These are phyloP conservation scores for Drosophila triauraria DNA, from an alignment of 1,140 invertebrate genomes.

Conservation along the genomic window DNA sequence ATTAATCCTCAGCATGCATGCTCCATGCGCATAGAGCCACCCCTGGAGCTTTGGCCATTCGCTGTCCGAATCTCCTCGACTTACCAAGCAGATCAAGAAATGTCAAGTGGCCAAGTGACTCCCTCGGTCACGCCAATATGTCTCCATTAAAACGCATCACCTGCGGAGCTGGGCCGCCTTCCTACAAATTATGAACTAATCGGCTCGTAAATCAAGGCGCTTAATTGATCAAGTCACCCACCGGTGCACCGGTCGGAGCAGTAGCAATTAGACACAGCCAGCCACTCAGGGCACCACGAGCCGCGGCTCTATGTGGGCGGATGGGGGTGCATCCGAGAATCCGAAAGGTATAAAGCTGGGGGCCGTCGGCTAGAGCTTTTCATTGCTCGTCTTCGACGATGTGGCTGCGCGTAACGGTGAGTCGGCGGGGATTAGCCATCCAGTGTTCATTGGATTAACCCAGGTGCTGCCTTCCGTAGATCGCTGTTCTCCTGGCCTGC, in stretches of 20 bases:
- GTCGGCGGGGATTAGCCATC: conserved; percentile 6
- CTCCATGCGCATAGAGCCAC: background rate
- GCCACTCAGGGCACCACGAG: conserved; percentile 3
- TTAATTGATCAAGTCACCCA: conserved; percentile 74
- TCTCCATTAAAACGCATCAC: conserved; percentile 37
- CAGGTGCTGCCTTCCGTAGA: conserved; percentile 23
- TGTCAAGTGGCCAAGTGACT: conserved; percentile 20
- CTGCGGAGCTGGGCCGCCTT: conserved; percentile 29
- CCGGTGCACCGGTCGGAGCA: conserved; percentile 49
- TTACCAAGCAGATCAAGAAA: conserved; percentile 23
- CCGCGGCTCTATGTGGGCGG: conserved; percentile 45
- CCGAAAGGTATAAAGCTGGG: conserved; percentile 68
- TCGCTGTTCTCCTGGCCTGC: conserved; percentile 49
- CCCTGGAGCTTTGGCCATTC: background rate
- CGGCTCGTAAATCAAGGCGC: conserved; percentile 57
- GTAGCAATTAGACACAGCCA: conserved; percentile 41
- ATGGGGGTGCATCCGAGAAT: conserved; percentile 40
- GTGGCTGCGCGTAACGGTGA: conserved; percentile 71
- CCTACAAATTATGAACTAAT: conserved; percentile 71
- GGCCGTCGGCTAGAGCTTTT: conserved; percentile 17
- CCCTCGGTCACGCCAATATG: conserved; percentile 43
- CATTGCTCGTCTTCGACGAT: conserved; percentile 66
- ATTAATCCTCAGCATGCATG: background rate
- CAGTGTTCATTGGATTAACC: background rate
- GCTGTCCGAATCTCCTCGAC: conserved; percentile 19